A percentile compares a stretch with the other conserved stretches of the same genome.
Evolutionary conservation across 2,113 vertebrate species (phyloP).

Genomic region (Acrocephalus arundinaceus): DNA sequence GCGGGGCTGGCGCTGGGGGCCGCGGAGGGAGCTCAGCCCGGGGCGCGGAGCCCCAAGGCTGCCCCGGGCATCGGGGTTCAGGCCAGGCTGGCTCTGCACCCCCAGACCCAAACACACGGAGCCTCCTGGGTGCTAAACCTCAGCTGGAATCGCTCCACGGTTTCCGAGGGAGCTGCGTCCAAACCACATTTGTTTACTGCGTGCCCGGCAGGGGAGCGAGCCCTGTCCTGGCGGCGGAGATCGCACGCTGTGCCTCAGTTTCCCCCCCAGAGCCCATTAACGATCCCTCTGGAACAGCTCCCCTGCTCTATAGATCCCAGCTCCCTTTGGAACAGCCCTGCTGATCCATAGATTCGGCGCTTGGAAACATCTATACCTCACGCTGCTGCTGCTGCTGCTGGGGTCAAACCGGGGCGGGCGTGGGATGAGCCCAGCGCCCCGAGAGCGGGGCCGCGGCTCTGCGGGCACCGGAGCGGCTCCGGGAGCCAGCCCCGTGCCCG

Average conservation of each 20-base stretch:
- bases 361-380: constrained; percentile 27
- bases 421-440: not conserved
- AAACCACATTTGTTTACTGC: not conserved
- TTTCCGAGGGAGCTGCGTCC: constrained; percentile 6
- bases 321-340: not conserved
- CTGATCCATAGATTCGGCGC: constrained; percentile 40
- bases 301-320: not conserved
- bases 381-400: not conserved
- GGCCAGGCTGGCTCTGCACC: not conserved
- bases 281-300: not conserved
- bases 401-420: constrained; percentile 44
- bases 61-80: fast-evolving
- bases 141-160: not conserved
- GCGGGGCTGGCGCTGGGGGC: not conserved
- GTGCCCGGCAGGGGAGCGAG: not conserved
- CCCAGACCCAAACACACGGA: not conserved
- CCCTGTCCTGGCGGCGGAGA: not conserved
- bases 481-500: not conserved
- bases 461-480: not conserved
- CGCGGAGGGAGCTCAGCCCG: not conserved
- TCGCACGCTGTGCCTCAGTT: not conserved
- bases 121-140: not conserved
- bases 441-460: fast-evolving
- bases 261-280: not conserved
- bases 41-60: fast-evolving